Percentiles rank a stretch among this genome's conserved stretches.
Conservation (phyloP, 2,113 vertebrate genomes). For the Varanus komodoensis region DNA sequence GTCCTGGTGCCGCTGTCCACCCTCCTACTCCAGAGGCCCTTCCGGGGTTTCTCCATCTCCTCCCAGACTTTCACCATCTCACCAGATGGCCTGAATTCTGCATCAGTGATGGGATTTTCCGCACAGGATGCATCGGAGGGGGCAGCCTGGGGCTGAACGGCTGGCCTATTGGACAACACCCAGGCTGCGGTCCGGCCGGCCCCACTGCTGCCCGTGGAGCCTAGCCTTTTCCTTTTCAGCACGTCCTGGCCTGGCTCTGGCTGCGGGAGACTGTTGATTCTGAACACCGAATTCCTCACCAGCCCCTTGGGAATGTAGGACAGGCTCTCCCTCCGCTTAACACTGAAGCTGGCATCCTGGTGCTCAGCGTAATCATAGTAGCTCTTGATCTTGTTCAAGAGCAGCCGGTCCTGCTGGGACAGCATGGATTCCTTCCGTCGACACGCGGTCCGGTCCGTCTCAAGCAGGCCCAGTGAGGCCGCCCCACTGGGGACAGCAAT, state of each 20-base stretch:
- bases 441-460: conserved; percentile 56
- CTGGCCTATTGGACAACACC: conserved; percentile 44
- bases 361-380: conserved; percentile 91
- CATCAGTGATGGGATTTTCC: conserved; percentile 59
- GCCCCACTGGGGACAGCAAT: background rate
- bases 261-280: conserved; percentile 81
- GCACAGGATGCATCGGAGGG: background rate
- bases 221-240: conserved; percentile 7
- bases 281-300: conserved; percentile 87
- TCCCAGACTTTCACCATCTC: conserved; percentile 85
- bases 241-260: conserved; percentile 53
- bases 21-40: conserved; percentile 42
- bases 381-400: conserved; percentile 90
- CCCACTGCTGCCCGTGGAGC: conserved; percentile 46
- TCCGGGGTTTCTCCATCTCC: conserved; percentile 77
- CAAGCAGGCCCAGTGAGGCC: conserved; percentile 38
- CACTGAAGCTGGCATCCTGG: conserved; percentile 84
- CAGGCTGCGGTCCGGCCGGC: conserved; percentile 3
- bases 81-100: conserved; percentile 79
- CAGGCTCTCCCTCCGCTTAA: conserved; percentile 92
- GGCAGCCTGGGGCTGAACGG: conserved; percentile 31
- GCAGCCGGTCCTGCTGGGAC: conserved; percentile 86
- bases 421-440: conserved; percentile 82
- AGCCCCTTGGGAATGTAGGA: conserved; percentile 95
- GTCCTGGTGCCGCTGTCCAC: conserved; percentile 16